Conservation (phyloP, 2,113 vertebrate species). For the Bufo gargarizans region DNA sequence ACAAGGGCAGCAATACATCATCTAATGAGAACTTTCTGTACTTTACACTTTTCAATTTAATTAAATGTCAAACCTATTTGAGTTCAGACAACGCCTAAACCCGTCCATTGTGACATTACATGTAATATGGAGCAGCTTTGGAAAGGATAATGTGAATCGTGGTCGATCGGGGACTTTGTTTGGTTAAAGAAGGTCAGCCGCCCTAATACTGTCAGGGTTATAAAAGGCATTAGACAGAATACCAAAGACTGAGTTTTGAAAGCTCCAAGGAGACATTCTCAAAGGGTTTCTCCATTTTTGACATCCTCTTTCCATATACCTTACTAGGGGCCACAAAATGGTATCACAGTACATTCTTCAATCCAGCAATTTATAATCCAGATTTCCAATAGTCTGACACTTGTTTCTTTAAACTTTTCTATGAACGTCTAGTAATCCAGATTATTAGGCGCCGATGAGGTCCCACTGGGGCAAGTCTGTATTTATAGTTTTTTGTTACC, state of each 20-base stretch:
- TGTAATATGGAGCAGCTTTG: slow-evolving; percentile 3
- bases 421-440: too few relatives aligned
- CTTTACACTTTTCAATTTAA: slow-evolving; percentile 2
- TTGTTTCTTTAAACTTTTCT: too few relatives aligned
- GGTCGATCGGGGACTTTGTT: not conserved
- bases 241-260: not conserved
- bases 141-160: not conserved
- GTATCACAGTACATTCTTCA: too few relatives aligned
- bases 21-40: not conserved
- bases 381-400: too few relatives aligned
- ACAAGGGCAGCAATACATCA: not conserved
- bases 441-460: too few relatives aligned
- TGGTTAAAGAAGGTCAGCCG: not conserved
- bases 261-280: not conserved
- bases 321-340: too few relatives aligned
- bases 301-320: too few relatives aligned
- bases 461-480: too few relatives aligned
- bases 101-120: slow-evolving; percentile 11
- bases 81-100: not conserved
- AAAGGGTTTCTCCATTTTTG: too few relatives aligned
- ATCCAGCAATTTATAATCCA: too few relatives aligned
- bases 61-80: slow-evolving; percentile 13
- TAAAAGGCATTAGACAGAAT: not conserved
- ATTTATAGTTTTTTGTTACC: too few relatives aligned
- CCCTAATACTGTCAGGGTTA: not conserved